phyloP scores from a whole-genome alignment of 92 coral and sea anemone genomes.

The Anthopleura xanthogrammica region DNA sequence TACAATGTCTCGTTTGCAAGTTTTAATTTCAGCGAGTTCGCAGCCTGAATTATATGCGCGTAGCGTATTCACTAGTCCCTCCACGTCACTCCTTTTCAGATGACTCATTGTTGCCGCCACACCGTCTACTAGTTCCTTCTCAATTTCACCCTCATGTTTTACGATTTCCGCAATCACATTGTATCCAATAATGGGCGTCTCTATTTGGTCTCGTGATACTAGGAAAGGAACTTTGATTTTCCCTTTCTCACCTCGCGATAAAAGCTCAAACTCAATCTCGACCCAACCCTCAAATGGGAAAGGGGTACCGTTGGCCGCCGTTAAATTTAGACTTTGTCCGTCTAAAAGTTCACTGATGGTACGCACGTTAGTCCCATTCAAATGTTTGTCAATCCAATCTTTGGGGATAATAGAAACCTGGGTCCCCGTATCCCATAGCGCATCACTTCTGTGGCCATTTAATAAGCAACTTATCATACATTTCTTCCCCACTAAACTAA shows the following conservation, averaged over 20 bases:
- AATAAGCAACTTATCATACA: constrained; percentile 64
- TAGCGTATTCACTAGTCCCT: constrained; percentile 25
- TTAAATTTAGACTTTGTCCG: constrained; percentile 31
- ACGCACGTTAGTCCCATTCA: constrained; percentile 26
- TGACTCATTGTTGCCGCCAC: constrained; percentile 7
- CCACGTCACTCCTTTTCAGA: constrained; percentile 19
- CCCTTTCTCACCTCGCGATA: constrained; percentile 18
- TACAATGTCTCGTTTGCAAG: constrained; percentile 50
- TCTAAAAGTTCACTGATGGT: constrained; percentile 30
- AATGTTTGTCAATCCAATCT: constrained; percentile 33
- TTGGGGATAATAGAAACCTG: constrained; percentile 62
- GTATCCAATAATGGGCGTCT: constrained; percentile 61
- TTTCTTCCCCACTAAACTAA: constrained; percentile 51
- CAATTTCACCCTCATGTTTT: constrained; percentile 23
- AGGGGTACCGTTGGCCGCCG: constrained; percentile 43
- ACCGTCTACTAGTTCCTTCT: constrained; percentile 18
- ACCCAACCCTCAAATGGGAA: constrained; percentile 48
- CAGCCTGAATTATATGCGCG: constrained; percentile 25
- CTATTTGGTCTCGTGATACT: constrained; percentile 38
- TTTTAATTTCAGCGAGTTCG: constrained; percentile 49
- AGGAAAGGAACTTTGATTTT: constrained; percentile 55
- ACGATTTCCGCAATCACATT: constrained; percentile 57
- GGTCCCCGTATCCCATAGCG: constrained; percentile 69
- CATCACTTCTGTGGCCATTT: constrained; percentile 44
- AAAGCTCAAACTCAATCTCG: constrained; percentile 45